phyloP scores from a whole-genome alignment of 2,888 invertebrate species.

The Aphrophora alni region DNA sequence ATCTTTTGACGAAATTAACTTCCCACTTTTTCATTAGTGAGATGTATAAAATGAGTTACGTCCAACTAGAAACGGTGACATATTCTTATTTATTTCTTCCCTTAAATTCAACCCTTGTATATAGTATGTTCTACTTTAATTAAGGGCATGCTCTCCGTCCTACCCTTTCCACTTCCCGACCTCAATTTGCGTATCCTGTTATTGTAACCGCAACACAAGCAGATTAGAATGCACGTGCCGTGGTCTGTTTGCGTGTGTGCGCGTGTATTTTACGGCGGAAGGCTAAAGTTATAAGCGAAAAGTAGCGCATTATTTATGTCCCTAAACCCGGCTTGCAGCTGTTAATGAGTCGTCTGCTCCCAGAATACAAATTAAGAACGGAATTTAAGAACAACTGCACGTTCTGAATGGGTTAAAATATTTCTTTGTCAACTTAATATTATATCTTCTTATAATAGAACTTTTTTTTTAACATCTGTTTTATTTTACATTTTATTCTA shows the following conservation, averaged over 20 bases:
- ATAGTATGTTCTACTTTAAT: neutral
- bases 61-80: neutral
- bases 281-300: neutral
- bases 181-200: slow-evolving; percentile 9
- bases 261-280: neutral
- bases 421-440: too few species aligned
- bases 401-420: too few species aligned
- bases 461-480: too few species aligned
- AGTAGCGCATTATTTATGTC: neutral
- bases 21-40: neutral
- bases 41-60: neutral
- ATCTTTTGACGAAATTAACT: neutral
- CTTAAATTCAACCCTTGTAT: neutral
- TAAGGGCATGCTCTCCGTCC: neutral
- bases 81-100: slow-evolving; percentile 1
- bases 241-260: neutral
- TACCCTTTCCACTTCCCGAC: neutral
- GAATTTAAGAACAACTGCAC: too few species aligned
- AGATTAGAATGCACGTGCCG: neutral
- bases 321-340: neutral
- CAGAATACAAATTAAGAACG: neutral
- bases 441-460: too few species aligned
- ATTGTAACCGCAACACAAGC: slow-evolving; percentile 1
- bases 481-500: too few species aligned
- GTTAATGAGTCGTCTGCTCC: neutral